Evolutionary conservation across 35 echinoderm and acorn worm genomes (phyloP), one percentile per base, ranked within the genome.

Genomic region (Eucidaris tribuloides): DNA sequence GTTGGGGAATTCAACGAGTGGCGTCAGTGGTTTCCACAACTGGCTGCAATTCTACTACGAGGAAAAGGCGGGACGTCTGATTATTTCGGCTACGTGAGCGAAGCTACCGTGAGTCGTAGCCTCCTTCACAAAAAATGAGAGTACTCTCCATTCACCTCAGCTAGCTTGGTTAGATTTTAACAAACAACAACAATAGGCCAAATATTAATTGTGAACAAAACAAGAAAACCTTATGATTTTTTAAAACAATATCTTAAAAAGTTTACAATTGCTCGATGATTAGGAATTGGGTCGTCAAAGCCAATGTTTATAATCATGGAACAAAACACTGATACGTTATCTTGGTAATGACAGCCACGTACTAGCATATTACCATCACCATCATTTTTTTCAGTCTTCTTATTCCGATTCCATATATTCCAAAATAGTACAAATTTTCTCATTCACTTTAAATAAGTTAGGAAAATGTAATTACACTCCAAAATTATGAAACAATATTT

Each of bases 11-110:
- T 64, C 22, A 91, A 70, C 42, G 3, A 59, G 64, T 38, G 81
- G 90, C 33, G 84, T 96, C 2, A 88, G 77, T 28, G 93, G 93
- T 29, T 96, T 96, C 78, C 93, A 96, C 33, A 96, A 88, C 46
- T 96, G 93, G 93, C 84, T 96, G 14, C 85, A 43, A 17, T 59
- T 96, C 43, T 96, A 96, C 38, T 79, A 78, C 24, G 24, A 82
- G 45, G 93, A 96, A 35, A 82, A 90, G 19, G 56, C 37, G 14
- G 83, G 68, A 1, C 19, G 55, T 7, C 17, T 86, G 78, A 96
- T 44, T 96, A 96, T 35, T 66, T 81, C 29, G 92, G 92, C 2
- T 96, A 85, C 49, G 80, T 88, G 0, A 60, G 68, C 0, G 55
- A 86, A 38, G 79, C 23, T 35, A 35, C 65, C 37, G 92, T 96